Base-by-base conservation (phyloP, 2,888 invertebrate species). In the Ectemnius cavifrons region DNA sequence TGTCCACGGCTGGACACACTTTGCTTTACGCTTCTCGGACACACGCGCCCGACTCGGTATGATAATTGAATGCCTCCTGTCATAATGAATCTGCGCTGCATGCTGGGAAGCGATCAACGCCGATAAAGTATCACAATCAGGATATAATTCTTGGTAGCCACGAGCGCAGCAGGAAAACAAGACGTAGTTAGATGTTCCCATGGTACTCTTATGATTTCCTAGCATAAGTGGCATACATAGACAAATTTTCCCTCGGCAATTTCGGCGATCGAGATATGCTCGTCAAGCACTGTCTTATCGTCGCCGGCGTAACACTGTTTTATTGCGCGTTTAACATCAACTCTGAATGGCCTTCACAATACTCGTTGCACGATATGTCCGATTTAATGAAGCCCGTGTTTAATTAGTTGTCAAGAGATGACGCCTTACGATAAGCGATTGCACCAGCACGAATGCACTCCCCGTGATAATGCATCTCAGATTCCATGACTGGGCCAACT, bases 231-330 rank as follows among this genome's bases (percentile, higher is more conserved):
- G 37, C 8, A 11, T 11, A 11, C 37, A 37, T 37, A 37, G 37
- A 37, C 37, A 11, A 37, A 37, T 37, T 37, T 37, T 37, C 37
- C 37, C 5, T 13, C 52, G 52, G 16, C 20, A 46, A 60, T 64
- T 49, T 69, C 45, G 58, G 14, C 56, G 56, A 69, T 72, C 58
- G 63, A 46, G 68, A 20, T 68, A 45, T 45, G n/a, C 52, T 14
- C 20, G 52, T 52, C 52, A 52, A 52, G 52, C 52, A 52, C 8
- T 47, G 64, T 20, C 84, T 84, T 85, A 84, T 84, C 84, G 57
- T 72, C 74, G 82, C 79, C 77, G 84, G 80, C 84, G 69, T 61
- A 63, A 84, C 79, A 79, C 80, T 79, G 68, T 82, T 84, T 81
- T 76, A 80, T 77, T 73, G 78, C 77, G 71, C 66, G 67, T 70